Conservation (phyloP, 30 jellyfish, hydroid and myxozoan species). For the Hydractinia echinata region DNA sequence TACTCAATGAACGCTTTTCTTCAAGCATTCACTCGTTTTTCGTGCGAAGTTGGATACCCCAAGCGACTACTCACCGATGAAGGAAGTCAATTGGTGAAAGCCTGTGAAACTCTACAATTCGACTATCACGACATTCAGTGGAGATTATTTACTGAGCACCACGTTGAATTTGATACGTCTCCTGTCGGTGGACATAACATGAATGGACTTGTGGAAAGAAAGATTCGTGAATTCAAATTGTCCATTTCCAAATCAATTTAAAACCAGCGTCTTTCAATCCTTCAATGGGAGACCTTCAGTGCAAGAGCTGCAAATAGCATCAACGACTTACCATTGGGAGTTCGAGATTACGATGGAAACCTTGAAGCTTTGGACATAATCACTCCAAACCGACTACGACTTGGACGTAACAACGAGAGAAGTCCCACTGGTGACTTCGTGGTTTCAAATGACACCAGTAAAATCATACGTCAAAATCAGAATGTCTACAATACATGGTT, state of each 20-base stretch:
- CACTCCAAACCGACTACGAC: constrained; percentile 27
- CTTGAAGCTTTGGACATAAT: constrained; percentile 16
- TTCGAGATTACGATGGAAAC: neutral
- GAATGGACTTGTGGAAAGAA: constrained; percentile 26
- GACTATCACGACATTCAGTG: neutral
- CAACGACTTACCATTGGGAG: neutral
- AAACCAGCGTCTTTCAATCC: constrained; percentile 8
- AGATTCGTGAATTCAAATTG: constrained; percentile 21
- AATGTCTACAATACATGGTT: constrained; percentile 9
- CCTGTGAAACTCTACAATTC: neutral
- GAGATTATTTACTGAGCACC: neutral
- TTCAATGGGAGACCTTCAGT: constrained; percentile 17
- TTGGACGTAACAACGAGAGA: constrained; percentile 25
- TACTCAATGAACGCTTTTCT: neutral
- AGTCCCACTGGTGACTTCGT: neutral
- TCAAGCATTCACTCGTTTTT: constrained; percentile 16
- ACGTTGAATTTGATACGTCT: constrained; percentile 15
- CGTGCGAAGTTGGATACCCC: constrained; percentile 25
- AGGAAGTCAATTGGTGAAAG: neutral
- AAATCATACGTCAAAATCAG: neutral
- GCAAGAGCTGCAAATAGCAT: neutral
- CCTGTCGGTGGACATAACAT: constrained; percentile 24
- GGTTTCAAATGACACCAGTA: neutral
- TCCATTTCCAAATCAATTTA: neutral
- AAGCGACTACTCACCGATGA: constrained; percentile 7